Conservation (phyloP, 1,140 invertebrate genomes). For the Zeugodacus cucurbitae region DNA sequence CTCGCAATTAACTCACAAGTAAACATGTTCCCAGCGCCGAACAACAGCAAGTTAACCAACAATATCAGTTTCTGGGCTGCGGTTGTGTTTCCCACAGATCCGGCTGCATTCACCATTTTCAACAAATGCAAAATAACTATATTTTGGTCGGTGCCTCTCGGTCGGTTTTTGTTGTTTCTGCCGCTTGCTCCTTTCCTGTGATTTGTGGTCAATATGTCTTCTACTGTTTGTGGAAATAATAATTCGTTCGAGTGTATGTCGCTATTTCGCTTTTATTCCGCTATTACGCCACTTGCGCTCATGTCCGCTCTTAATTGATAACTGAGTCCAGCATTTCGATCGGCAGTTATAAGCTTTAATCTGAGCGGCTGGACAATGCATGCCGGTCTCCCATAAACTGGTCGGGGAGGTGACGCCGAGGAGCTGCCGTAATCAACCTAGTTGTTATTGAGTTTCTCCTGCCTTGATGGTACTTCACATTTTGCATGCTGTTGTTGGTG, state of each 20-base stretch:
- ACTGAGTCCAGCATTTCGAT: not conserved
- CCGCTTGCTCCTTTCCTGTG: not conserved
- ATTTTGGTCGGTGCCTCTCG: not conserved
- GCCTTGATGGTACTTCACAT: not conserved
- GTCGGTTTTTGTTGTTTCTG: not conserved
- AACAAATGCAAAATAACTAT: not conserved
- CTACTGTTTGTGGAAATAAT: not conserved
- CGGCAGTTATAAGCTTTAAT: not conserved
- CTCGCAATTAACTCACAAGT: slow-evolving; percentile 19
- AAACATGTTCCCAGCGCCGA: not conserved
- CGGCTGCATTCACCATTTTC: not conserved
- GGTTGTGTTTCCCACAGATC: not conserved
- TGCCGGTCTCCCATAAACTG: not conserved
- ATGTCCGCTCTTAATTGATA: slow-evolving; percentile 14
- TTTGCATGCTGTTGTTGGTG: not conserved
- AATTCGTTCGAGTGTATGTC: not conserved
- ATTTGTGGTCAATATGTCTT: not conserved
- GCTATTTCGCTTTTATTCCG: not conserved
- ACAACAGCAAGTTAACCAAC: not conserved
- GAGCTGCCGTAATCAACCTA: not conserved
- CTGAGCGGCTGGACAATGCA: not conserved
- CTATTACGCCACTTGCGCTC: not conserved
- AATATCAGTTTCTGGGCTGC: not conserved
- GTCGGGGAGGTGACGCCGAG: not conserved
- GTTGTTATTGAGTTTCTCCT: not conserved